Evolutionary conservation across 92 coral and sea anemone species (phyloP).

Genomic region (Diadumene lineata): DNA sequence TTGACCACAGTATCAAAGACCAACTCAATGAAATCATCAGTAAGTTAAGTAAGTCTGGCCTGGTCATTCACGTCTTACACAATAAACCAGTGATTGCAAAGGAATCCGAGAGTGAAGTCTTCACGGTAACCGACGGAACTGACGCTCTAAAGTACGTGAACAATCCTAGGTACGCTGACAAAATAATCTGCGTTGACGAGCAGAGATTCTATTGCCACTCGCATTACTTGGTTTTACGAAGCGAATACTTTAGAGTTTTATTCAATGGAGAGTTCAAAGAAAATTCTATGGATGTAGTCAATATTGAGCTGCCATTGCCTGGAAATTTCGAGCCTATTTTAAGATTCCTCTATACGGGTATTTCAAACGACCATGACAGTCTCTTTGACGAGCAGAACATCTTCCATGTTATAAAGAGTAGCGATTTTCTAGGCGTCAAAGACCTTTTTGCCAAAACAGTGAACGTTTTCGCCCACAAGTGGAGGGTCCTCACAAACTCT

Average conservation of each 20-base stretch:
- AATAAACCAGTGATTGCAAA: conserved; percentile 79
- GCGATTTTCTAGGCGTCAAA: conserved; percentile 83
- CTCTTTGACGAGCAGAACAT: conserved; percentile 78
- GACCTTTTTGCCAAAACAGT: conserved; percentile 70
- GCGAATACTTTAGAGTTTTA: conserved; percentile 86
- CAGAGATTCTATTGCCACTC: conserved; percentile 87
- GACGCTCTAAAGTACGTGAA: conserved; percentile 91
- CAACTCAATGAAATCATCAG: conserved; percentile 32
- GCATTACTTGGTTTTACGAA: conserved; percentile 81
- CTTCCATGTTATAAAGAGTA: conserved; percentile 79
- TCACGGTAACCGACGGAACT: conserved; percentile 78
- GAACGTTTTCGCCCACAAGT: conserved; percentile 72
- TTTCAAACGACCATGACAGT: conserved; percentile 51
- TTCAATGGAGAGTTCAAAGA: conserved; percentile 78
- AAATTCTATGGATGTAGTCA: conserved; percentile 70
- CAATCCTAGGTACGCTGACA: conserved; percentile 86
- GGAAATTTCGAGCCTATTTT: conserved; percentile 81
- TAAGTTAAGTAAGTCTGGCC: conserved; percentile 46
- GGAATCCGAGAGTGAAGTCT: conserved; percentile 46
- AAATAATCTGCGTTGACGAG: conserved; percentile 70
- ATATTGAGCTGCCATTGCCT: conserved; percentile 84
- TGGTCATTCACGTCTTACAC: conserved; percentile 81
- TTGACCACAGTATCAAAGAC: conserved; percentile 23
- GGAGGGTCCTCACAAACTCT: conserved; percentile 84
- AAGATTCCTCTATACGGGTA: conserved; percentile 82